Evolutionary conservation across 2,888 invertebrate species (phyloP), one percentile per base, ranked within the genome.

Genomic region (Mesopsocus fuscifrons): DNA sequence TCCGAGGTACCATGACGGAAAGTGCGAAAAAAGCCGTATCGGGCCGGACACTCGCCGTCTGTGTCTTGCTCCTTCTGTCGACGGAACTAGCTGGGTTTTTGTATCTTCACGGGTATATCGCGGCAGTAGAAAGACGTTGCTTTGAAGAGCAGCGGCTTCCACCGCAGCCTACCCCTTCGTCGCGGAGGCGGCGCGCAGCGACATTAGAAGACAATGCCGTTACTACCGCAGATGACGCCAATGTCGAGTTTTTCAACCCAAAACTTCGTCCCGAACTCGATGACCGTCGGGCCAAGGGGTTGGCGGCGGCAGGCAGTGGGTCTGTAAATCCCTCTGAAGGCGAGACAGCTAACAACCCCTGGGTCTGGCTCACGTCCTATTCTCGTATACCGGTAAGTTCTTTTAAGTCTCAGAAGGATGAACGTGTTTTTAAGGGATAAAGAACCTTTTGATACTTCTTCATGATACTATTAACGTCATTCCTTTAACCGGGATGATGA

Each of bases 331-430:
- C 41, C 31, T 3, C 41, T 47, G 74, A 76, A 0, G 71, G 74
- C 0, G 74, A 75, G 1, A 74, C 77, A 1, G 79, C 76, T 0
- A 79, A 76, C 2, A 79, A 81, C 51, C 75, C 77, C 18, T 84
- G 83, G 83, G 77, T 87, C 49, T 87, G 85, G 79, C 61, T 88
- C 49, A 84, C 85, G 44, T 80, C 83, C 48, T 83, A 84, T 54
- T 84, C 85, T 26, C 72, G 85, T 51, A 83, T 88, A 51, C 83
- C 87, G 55, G 84, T 84, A 60, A 68, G 69, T 63, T 13, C 26
- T 23, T 40, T 11, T 20, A n/a, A n/a, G n/a, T n/a, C n/a, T n/a
- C n/a, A n/a, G n/a, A n/a, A n/a, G n/a, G n/a, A n/a, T n/a, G n/a
- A n/a, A n/a, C n/a, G n/a, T n/a, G n/a, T n/a, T n/a, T n/a, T n/a